Base-by-base conservation (phyloP, 2,797 vertebrate species). In the Apogon talboti region DNA sequence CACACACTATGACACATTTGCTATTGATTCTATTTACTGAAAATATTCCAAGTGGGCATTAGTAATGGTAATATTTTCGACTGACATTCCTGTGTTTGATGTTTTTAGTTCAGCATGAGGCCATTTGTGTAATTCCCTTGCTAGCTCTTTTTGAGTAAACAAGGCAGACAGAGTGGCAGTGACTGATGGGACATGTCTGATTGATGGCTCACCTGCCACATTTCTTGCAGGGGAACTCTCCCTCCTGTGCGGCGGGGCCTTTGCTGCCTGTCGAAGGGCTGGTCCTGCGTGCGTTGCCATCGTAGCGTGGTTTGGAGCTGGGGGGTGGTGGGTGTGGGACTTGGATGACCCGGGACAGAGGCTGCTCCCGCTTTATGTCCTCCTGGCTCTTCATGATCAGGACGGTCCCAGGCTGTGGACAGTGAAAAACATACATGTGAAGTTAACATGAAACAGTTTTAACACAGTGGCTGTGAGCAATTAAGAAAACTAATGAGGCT, bases 161-260 rank as follows among this genome's bases (percentile, higher is more conserved):
- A 47, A 14, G 74, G 51, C 19, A 2, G n/a, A 16, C 15, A 14
- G 54, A 15, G 35, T 50, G 11, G 51, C 37, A 0, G 16, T 4
- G 38, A 51, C 42, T 9, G 21, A 18, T 8, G 65, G 6, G 46
- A 45, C 3, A 9, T 61, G 33, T 69, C 30, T 13, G 12, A 71
- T 53, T 15, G 13, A 71, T 53, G 14, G 84, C 95, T 92, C 68
- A 99, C 98, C 97, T 97, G 93, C 97, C 98, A 60, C 98, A 99
- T 82, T 99, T 99, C 93, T 99, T 99, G 93, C 98, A 99, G 41
- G 98, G 98, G 91, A 99, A 99, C 21, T 95, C 96, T 50, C 95
- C 97, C 79, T 98, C 98, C 78, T 92, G 95, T 46, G 77, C 94
- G 1, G 76, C 66, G 2, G 93, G 76, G 46, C 47, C 87, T 78